Conservation (phyloP, 2,113 vertebrate species). For the Strix uralensis region DNA sequence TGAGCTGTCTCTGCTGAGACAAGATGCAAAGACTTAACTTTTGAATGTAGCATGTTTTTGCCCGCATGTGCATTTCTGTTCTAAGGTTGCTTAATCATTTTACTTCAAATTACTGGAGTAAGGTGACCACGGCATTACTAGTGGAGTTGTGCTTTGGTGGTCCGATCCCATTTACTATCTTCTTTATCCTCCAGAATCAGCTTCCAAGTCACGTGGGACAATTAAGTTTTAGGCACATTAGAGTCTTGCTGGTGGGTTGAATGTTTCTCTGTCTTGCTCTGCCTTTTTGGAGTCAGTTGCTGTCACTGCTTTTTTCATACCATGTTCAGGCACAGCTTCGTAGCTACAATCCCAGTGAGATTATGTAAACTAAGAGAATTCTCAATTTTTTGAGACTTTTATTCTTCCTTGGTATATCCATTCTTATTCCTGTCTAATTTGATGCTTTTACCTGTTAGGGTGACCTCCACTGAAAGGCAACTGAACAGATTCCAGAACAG, state of each 20-base stretch:
- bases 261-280: neutral
- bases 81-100: neutral
- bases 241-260: neutral
- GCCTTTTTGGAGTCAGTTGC: neutral
- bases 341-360: neutral
- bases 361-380: neutral
- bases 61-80: neutral
- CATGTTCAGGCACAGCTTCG: neutral
- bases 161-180: neutral
- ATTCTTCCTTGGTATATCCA: neutral
- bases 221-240: neutral
- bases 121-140: neutral
- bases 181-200: neutral
- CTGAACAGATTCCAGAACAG: conserved; percentile 64
- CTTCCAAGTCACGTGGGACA: neutral
- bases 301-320: neutral
- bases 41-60: neutral
- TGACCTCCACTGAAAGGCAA: conserved; percentile 62
- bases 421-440: conserved; percentile 30
- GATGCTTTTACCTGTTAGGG: conserved; percentile 63
- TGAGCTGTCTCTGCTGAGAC: neutral
- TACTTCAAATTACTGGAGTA: neutral
- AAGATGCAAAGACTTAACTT: neutral
- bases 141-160: neutral
- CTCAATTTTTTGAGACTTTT: neutral